Conservation (phyloP, 2,113 vertebrate species). For the Mesembrinibis cayennensis region DNA sequence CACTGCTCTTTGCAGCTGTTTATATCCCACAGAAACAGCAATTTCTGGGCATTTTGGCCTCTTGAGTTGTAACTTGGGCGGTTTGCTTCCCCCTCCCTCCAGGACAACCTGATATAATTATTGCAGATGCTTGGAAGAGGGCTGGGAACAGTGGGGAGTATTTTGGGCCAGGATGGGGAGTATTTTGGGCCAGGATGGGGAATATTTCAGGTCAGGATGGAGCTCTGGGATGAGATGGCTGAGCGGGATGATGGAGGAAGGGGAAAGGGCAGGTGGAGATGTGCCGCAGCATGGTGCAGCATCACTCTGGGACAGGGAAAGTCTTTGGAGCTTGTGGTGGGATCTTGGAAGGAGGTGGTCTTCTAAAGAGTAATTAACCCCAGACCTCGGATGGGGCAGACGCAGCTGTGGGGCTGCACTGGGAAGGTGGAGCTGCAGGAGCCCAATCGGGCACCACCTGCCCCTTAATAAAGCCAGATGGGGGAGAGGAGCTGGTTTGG, state of each 20-base stretch:
- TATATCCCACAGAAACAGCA: not conserved
- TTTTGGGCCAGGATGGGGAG: not conserved
- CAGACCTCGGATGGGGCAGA: not conserved
- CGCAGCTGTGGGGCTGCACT: not conserved
- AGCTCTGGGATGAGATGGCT: not conserved
- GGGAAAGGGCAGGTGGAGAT: not conserved
- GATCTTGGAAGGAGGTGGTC: not conserved
- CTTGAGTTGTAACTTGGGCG: not conserved
- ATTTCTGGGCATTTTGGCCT: not conserved
- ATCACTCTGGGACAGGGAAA: fast-evolving
- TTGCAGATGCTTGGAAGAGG: fast-evolving
- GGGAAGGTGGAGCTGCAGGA: not conserved
- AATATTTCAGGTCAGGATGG: not conserved
- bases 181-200: not conserved
- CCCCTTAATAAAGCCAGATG: not conserved
- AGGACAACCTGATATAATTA: not conserved
- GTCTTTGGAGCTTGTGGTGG: not conserved
- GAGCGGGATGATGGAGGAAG: not conserved
- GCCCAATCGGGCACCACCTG: not conserved
- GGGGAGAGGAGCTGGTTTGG: fast-evolving
- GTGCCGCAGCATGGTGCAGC: not conserved
- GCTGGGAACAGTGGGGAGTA: not conserved
- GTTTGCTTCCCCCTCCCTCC: not conserved
- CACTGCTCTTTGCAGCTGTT: not conserved
- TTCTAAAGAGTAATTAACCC: not conserved